A percentile compares a stretch with the other conserved stretches of the same genome.
phyloP scores from a whole-genome alignment of 2,888 invertebrate genomes.

The Agonopterix alstromeriana region DNA sequence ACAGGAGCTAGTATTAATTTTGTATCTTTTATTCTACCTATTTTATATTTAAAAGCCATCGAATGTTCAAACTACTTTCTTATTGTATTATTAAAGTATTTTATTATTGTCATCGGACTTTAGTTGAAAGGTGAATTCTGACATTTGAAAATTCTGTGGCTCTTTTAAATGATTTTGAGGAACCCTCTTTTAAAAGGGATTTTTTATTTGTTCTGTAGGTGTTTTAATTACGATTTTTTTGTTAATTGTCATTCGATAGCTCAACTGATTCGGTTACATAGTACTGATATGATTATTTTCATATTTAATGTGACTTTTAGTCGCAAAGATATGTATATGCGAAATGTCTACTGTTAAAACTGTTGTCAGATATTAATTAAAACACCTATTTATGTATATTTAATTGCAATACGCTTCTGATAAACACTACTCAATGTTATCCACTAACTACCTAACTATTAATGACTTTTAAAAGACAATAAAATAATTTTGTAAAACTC shows the following conservation, averaged over 20 bases:
- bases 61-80: neutral
- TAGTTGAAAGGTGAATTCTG: neutral
- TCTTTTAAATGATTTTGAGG: too few relatives aligned
- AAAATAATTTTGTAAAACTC: slow-evolving; percentile 65
- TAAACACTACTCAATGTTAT: slow-evolving; percentile 48
- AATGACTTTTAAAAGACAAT: slow-evolving; percentile 52
- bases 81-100: too few relatives aligned
- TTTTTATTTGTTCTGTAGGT: too few relatives aligned
- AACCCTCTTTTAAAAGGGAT: too few relatives aligned
- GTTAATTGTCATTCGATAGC: slow-evolving; percentile 9
- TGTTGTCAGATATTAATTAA: slow-evolving; percentile 33
- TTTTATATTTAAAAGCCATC: slow-evolving; percentile 2
- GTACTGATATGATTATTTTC: slow-evolving; percentile 23
- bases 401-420: slow-evolving; percentile 50
- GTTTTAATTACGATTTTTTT: too few relatives aligned
- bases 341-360: slow-evolving; percentile 36
- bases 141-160: neutral
- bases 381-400: slow-evolving; percentile 36
- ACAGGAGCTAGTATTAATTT: slow-evolving; percentile 9
- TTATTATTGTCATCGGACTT: neutral
- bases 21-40: slow-evolving; percentile 4
- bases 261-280: slow-evolving; percentile 6
- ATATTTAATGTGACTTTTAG: slow-evolving; percentile 10
- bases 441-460: slow-evolving; percentile 49
- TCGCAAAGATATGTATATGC: slow-evolving; percentile 53